A percentile compares a stretch with the other conserved stretches of the same genome.
These are phyloP conservation scores for Drosophila anomelani DNA, from an alignment of 2,888 invertebrate species.

Conservation along the genomic window DNA sequence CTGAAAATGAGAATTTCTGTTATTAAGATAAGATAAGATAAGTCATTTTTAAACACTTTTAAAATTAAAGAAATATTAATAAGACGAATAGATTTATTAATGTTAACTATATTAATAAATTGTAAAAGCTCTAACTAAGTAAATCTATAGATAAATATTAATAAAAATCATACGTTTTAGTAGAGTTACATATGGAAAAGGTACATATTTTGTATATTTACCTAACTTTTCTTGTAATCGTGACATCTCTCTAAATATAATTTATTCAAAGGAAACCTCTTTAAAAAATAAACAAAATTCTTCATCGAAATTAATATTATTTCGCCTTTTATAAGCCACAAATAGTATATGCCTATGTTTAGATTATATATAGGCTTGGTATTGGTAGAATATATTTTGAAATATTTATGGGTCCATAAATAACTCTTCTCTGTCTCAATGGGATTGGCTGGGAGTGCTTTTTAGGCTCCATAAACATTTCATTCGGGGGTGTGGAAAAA, in stretches of 20 bases:
- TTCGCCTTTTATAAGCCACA: no score
- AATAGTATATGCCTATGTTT: neutral
- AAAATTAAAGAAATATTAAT: no score
- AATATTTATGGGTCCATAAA: constrained; percentile 3
- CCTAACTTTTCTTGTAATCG: neutral
- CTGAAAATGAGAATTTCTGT: no score
- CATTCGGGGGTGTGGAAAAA: constrained; percentile 10
- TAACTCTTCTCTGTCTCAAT: neutral
- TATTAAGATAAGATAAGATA: no score
- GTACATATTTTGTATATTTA: neutral
- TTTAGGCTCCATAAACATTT: constrained; percentile 27
- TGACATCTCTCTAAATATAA: neutral
- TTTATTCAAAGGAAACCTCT: neutral
- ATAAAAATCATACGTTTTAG: no score
- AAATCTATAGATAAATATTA: no score
- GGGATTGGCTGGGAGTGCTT: constrained; percentile 21
- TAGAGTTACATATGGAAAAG: no score
- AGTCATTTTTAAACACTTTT: no score
- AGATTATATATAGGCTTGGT: neutral
- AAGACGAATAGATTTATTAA: no score
- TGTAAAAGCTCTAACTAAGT: no score
- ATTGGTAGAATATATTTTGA: neutral
- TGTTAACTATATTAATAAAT: no score
- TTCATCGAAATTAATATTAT: no score
- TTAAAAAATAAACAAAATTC: neutral